Evolutionary conservation across 2,113 vertebrate species (phyloP).

Genomic region (Enhydra lutris): DNA sequence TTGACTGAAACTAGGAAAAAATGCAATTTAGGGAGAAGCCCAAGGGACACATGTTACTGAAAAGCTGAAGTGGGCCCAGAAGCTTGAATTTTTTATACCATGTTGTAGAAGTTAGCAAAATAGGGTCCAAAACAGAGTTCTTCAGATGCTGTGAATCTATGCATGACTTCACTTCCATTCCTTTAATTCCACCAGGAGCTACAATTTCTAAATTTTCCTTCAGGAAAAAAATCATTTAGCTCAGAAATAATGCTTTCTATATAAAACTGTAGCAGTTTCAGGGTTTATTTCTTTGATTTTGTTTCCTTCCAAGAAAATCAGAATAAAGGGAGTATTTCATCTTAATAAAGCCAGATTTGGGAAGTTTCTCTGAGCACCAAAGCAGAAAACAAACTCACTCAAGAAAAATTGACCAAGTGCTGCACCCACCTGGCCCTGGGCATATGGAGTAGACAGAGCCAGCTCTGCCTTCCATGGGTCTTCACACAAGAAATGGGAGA

Average conservation of each 20-base stretch:
- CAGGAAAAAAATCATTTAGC: constrained; percentile 59
- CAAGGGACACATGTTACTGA: not conserved
- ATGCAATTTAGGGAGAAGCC: constrained; percentile 14
- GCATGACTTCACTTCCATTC: constrained; percentile 45
- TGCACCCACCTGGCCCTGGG: not conserved
- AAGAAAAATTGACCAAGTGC: not conserved
- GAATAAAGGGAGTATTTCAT: constrained; percentile 55
- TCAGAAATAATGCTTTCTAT: constrained; percentile 63
- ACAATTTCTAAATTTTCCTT: constrained; percentile 60
- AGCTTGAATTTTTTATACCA: not conserved
- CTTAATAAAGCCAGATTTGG: constrained; percentile 42
- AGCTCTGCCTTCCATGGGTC: not conserved
- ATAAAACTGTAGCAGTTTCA: constrained; percentile 49
- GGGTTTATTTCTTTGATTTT: constrained; percentile 51
- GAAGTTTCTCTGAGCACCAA: not conserved
- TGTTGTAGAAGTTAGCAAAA: constrained; percentile 25
- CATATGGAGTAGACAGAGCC: not conserved
- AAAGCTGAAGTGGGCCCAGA: not conserved
- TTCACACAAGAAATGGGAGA: rapidly evolving
- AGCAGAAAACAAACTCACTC: constrained; percentile 29
- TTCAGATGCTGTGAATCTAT: not conserved
- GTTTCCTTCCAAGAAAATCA: constrained; percentile 41
- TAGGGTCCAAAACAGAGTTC: not conserved
- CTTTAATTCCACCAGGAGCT: constrained; percentile 52
- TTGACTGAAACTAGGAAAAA: constrained; percentile 14